Conservation (phyloP, 1,140 invertebrate species). For the Drosophila rhopaloa region DNA sequence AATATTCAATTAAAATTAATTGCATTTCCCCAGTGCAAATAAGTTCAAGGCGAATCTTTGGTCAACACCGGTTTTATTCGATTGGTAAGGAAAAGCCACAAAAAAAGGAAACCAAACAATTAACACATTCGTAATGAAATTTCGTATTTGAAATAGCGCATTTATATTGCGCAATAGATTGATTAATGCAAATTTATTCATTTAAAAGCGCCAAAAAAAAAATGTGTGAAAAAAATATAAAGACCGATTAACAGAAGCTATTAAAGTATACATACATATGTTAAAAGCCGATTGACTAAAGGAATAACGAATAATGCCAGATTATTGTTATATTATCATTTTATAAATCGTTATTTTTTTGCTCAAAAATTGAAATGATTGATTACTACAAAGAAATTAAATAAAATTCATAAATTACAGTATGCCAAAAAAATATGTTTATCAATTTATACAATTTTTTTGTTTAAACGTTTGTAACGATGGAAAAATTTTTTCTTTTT, state of each 20-base stretch:
- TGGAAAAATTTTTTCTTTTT: too few species aligned
- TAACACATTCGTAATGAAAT: constrained; percentile 31
- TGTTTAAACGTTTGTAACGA: too few species aligned
- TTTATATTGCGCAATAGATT: constrained; percentile 17
- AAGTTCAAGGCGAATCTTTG: constrained; percentile 24
- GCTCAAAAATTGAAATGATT: too few species aligned
- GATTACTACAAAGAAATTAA: too few species aligned
- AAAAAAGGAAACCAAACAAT: constrained; percentile 27
- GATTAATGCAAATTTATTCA: constrained; percentile 4
- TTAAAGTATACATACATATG: constrained; percentile 1
- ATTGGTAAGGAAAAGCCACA: not conserved
- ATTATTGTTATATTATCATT: too few species aligned
- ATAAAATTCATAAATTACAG: too few species aligned
- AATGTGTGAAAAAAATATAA: too few species aligned
- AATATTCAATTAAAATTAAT: constrained; percentile 53
- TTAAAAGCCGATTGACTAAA: constrained; percentile 3
- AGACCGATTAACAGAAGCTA: not conserved
- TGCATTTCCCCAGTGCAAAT: constrained; percentile 37
- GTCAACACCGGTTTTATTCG: constrained; percentile 7
- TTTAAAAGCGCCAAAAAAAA: too few species aligned
- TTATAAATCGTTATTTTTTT: too few species aligned
- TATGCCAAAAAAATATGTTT: too few species aligned
- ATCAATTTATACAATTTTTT: too few species aligned
- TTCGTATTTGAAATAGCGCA: not conserved
- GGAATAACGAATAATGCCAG: not conserved